A percentile compares a stretch with the other conserved stretches of the same genome.
Conservation (phyloP, 2,888 invertebrate genomes). For the Hirtodrosophila trivittata region DNA sequence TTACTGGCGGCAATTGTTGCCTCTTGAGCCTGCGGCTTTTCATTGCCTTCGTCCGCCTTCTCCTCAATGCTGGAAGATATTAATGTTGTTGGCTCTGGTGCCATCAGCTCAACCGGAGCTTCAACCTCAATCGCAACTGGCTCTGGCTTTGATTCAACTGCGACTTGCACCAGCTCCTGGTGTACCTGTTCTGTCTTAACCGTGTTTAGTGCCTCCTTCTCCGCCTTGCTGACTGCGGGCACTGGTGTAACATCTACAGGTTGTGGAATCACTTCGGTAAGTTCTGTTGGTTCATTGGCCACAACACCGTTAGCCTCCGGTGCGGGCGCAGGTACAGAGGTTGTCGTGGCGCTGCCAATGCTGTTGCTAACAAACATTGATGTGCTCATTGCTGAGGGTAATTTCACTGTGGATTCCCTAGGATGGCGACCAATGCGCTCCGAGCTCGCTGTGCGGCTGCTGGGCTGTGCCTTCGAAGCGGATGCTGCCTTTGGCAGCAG, state of each 20-base stretch:
- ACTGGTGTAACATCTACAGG: conserved; percentile 19
- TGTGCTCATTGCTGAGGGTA: conserved; percentile 67
- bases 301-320: conserved; percentile 54
- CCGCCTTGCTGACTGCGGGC: conserved; percentile 81
- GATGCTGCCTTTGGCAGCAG: conserved; percentile 64
- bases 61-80: conserved; percentile 69
- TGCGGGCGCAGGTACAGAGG: conserved; percentile 12
- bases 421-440: conserved; percentile 60
- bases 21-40: conserved; percentile 68
- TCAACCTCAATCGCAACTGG: conserved; percentile 61
- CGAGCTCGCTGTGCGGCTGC: conserved; percentile 63
- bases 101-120: neutral
- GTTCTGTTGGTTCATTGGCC: conserved; percentile 41
- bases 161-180: conserved; percentile 27
- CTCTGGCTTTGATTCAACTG: conserved; percentile 12
- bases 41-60: conserved; percentile 81
- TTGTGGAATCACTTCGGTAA: conserved; percentile 23
- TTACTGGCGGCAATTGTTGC: conserved; percentile 7
- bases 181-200: conserved; percentile 79
- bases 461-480: conserved; percentile 64
- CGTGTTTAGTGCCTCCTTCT: conserved; percentile 83
- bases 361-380: conserved; percentile 69
- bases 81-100: conserved; percentile 59
- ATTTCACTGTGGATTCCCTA: conserved; percentile 52
- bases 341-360: conserved; percentile 29